Conservation (phyloP, 2,888 invertebrate species). For the Drosophila neonasuta region DNA sequence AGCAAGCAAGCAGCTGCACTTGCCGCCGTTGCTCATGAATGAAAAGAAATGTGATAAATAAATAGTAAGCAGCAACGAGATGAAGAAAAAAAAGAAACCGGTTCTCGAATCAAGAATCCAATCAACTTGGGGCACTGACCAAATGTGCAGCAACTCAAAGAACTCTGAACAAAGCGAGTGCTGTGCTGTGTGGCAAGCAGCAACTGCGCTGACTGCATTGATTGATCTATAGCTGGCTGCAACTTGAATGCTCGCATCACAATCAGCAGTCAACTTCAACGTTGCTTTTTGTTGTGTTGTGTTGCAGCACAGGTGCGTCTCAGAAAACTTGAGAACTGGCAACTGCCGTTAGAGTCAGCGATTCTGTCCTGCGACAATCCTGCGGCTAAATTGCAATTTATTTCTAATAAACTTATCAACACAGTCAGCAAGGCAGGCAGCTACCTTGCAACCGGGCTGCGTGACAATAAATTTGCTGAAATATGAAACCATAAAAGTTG, state of each 20-base stretch:
- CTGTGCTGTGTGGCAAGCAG: slow-evolving; percentile 37
- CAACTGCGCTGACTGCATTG: slow-evolving; percentile 59
- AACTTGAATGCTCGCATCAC: slow-evolving; percentile 28
- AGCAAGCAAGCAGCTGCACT: slow-evolving; percentile 55
- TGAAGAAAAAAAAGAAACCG: slow-evolving; percentile 55
- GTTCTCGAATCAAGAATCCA: slow-evolving; percentile 71
- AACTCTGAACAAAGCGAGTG: slow-evolving; percentile 34
- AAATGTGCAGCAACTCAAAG: slow-evolving; percentile 44
- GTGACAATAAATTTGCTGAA: slow-evolving; percentile 71
- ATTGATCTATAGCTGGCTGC: slow-evolving; percentile 71
- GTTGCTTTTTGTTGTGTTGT: slow-evolving; percentile 4
- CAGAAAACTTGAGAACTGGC: slow-evolving; percentile 19
- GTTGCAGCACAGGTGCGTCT: slow-evolving; percentile 56
- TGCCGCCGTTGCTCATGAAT: slow-evolving; percentile 54
- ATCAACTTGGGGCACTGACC: slow-evolving; percentile 72
- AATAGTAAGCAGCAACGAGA: slow-evolving; percentile 73
- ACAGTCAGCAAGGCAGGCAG: slow-evolving; percentile 53
- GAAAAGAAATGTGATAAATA: slow-evolving; percentile 38
- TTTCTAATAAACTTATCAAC: slow-evolving; percentile 78
- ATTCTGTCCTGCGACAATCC: slow-evolving; percentile 20
- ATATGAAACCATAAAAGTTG: slow-evolving; percentile 74
- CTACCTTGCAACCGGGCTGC: slow-evolving; percentile 55
- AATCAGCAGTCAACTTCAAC: slow-evolving; percentile 16
- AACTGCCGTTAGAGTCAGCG: slow-evolving; percentile 59
- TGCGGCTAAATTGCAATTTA: slow-evolving; percentile 75